These are phyloP conservation scores for Seriola dumerili DNA, from an alignment of 2,113 vertebrate genomes.

Conservation along the genomic window DNA sequence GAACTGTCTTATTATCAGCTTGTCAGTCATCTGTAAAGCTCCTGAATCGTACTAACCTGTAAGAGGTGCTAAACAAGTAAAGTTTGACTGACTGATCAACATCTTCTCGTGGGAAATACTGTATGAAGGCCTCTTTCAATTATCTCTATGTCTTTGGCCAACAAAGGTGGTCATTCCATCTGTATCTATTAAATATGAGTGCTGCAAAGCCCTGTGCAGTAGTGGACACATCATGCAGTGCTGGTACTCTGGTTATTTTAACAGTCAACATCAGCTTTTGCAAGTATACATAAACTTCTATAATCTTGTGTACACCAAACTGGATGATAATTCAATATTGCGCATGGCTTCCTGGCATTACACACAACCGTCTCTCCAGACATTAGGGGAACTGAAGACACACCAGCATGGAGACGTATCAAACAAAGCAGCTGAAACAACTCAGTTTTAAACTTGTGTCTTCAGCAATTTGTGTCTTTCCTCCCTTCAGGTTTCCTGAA, in stretches of 20 bases:
- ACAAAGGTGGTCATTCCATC: neutral
- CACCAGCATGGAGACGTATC: neutral
- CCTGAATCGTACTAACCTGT: neutral
- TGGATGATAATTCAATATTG: neutral
- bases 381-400: neutral
- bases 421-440: neutral
- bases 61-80: neutral
- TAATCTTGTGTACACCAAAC: slow-evolving; percentile 7
- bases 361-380: too few relatives aligned
- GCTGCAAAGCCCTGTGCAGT: neutral
- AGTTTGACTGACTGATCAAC: neutral
- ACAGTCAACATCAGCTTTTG: neutral
- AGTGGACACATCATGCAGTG: neutral
- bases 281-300: neutral
- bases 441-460: neutral
- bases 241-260: neutral
- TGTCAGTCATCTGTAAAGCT: neutral
- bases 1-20: neutral
- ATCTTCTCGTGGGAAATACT: neutral
- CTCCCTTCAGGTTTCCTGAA: neutral
- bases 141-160: neutral
- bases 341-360: neutral
- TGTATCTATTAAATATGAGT: neutral
- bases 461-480: neutral
- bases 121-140: neutral